Percentiles rank a stretch among this genome's conserved stretches.
Evolutionary conservation across 2,888 invertebrate species (phyloP).

Genomic region (Spisula subtruncata): DNA sequence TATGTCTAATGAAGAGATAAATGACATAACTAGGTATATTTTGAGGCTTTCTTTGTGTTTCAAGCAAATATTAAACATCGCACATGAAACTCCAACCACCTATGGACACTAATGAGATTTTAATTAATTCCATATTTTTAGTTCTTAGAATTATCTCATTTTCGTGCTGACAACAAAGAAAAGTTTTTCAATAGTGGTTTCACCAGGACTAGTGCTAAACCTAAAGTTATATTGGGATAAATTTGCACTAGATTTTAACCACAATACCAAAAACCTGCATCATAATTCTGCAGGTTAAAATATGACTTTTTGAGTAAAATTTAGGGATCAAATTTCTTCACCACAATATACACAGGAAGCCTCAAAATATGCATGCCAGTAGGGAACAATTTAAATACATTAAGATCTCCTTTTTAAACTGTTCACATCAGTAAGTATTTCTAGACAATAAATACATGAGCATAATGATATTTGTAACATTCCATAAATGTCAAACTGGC

Average conservation of each 20-base stretch:
- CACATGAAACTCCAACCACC: neutral
- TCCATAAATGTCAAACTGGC: too few species aligned
- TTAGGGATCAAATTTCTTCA: too few species aligned
- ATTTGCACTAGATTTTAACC: too few species aligned
- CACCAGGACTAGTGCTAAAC: too few species aligned
- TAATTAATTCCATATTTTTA: neutral
- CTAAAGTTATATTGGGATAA: too few species aligned
- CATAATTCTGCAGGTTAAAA: too few species aligned
- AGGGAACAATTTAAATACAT: neutral
- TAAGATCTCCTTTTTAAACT: neutral
- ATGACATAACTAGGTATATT: neutral
- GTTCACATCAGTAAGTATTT: neutral
- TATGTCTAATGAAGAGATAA: neutral
- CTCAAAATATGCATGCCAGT: constrained; percentile 1
- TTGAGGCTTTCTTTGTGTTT: neutral
- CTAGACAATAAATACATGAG: neutral
- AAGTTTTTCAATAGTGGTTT: too few species aligned
- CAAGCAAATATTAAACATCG: neutral
- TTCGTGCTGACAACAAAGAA: too few species aligned
- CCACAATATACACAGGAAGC: neutral
- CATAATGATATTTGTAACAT: neutral
- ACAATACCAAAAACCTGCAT: too few species aligned
- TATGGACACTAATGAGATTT: neutral
- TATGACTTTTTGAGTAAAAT: too few species aligned
- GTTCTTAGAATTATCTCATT: too few species aligned